These are phyloP conservation scores for Coleophora deauratella DNA, from an alignment of 2,888 invertebrate species.

Conservation along the genomic window DNA sequence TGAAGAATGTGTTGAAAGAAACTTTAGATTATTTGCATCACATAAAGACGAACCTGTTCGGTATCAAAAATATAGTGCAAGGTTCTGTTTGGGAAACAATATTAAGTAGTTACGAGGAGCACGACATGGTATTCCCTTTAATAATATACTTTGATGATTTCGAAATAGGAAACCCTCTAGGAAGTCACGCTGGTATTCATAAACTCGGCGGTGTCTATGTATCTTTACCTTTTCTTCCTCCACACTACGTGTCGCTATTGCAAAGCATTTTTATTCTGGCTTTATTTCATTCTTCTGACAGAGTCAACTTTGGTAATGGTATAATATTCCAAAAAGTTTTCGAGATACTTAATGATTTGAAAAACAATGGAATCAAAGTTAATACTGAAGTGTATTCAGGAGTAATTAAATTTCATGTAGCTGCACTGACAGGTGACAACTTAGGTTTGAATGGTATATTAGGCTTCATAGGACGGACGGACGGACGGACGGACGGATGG, in stretches of 20 bases:
- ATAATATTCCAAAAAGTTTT: background rate
- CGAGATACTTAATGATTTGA: background rate
- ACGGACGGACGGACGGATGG: too few species aligned
- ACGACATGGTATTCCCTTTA: background rate
- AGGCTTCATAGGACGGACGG: background rate
- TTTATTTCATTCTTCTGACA: background rate
- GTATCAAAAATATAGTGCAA: background rate
- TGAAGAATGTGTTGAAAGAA: background rate
- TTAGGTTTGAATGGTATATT: background rate
- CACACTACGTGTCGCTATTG: background rate
- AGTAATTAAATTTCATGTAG: background rate
- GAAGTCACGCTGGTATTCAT: slow-evolving; percentile 2
- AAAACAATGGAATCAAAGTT: background rate
- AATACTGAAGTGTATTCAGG: background rate
- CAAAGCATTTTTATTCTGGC: background rate
- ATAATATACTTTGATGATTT: slow-evolving; percentile 8
- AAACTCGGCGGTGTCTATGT: background rate
- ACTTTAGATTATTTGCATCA: background rate
- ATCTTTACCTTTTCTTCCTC: background rate
- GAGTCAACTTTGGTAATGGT: background rate
- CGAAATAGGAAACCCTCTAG: slow-evolving; percentile 9
- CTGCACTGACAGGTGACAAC: background rate
- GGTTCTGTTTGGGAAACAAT: background rate
- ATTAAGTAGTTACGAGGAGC: too few species aligned
- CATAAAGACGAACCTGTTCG: background rate